Base-by-base conservation (phyloP, 2,113 vertebrate genomes). In the Elaphurus davidianus region DNA sequence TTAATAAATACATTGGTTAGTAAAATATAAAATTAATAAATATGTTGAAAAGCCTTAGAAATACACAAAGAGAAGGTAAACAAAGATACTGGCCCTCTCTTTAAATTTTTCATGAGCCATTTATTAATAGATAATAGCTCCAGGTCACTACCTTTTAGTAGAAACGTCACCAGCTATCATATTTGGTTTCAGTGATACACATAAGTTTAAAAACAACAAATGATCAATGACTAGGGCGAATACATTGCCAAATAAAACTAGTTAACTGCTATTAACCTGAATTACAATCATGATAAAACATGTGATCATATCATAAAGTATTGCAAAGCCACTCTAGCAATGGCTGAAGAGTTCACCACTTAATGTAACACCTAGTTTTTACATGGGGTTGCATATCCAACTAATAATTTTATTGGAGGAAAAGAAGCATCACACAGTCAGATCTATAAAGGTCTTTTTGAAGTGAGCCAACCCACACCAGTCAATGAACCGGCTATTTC, bases 401-500 rank as follows among this genome's bases (percentile, higher is more conserved):
- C 40, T 78, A 79, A 60, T 47, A 83, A 9, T 96, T 96, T 81
- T 92, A 94, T n/a, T 92, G 57, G 14, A 90, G 50, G 57, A 87
- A 94, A 78, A 81, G 91, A 14, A 76, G 60, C 86, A 93, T 82
- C 67, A 59, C 5, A 86, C 50, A 81, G 21, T 3, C 64, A 17
- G 78, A 21, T 47, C 40, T 25, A 27, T 6, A 84, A 91, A 96
- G 84, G 47, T 95, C 62, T 97, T 92, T 90, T 55, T 45, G 62
- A 90, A 59, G 40, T 54, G 27, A 95, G 36, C 82, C 12, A 82
- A 84, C 79, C 83, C 85, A 96, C 7, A 95, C 67, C 30, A 93
- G 91, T 74, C 67, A 78, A 86, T 74, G 78, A 96, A 87, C 17
- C 52, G 87, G 47, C n/a, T 93, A 25, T 85, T 79, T 96, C 95